A percentile compares a stretch with the other conserved stretches of the same genome.
phyloP scores from a whole-genome alignment of 2,113 vertebrate genomes.

The Atractosteus spatula region DNA sequence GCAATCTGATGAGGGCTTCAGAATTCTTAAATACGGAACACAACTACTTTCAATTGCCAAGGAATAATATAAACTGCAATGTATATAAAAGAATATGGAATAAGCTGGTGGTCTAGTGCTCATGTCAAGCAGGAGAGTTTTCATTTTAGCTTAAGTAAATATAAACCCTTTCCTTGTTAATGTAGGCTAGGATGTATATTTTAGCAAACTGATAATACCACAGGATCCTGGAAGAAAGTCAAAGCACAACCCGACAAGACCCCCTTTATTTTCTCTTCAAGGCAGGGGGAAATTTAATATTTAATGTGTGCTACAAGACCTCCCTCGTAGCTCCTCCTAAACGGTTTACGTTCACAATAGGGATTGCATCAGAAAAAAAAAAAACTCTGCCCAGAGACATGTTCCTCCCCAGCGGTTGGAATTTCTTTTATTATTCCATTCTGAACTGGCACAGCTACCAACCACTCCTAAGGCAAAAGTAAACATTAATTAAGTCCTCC shows the following conservation, averaged over 20 bases:
- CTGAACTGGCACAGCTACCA: conserved; percentile 6
- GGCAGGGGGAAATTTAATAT: background rate
- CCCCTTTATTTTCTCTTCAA: background rate
- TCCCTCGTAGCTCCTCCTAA: background rate
- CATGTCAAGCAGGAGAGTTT: conserved; percentile 2
- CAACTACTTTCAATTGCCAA: conserved; percentile 3
- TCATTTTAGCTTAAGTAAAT: background rate
- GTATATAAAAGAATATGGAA: background rate
- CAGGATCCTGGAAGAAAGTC: background rate
- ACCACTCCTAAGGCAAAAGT: conserved; percentile 32
- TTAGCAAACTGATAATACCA: background rate
- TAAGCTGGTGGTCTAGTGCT: background rate
- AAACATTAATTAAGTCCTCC: conserved; percentile 38
- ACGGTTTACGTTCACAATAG: conserved; percentile 18
- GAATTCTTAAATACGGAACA: conserved; percentile 26
- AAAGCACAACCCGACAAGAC: background rate
- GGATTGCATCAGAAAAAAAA: conserved; percentile 11
- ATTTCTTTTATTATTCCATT: conserved; percentile 24
- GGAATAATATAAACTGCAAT: background rate
- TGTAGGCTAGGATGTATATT: background rate
- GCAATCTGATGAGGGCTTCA: conserved; percentile 13
- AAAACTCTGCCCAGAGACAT: conserved; percentile 16
- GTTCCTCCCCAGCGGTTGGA: conserved; percentile 14
- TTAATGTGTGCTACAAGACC: conserved; percentile 1
- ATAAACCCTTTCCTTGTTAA: background rate